These are phyloP conservation scores for Holothuria glaberrima DNA, from an alignment of 35 echinoderm and acorn worm species.

Conservation along the genomic window DNA sequence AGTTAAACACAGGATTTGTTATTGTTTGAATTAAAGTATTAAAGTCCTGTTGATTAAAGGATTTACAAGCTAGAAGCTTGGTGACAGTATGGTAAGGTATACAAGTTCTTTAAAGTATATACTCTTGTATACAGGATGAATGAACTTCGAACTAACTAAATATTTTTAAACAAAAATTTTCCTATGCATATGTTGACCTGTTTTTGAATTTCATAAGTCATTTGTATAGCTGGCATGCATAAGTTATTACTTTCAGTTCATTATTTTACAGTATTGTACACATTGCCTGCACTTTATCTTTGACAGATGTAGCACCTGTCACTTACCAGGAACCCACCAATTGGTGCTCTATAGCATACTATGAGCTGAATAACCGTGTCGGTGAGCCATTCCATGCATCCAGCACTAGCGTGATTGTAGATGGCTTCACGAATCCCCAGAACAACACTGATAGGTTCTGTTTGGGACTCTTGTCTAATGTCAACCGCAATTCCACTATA, in stretches of 20 bases:
- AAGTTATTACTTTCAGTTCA: not conserved
- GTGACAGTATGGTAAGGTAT: too few relatives aligned
- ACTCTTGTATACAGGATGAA: too few relatives aligned
- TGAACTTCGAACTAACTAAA: too few relatives aligned
- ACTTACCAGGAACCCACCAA: slow-evolving; percentile 95
- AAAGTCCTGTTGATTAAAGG: too few relatives aligned
- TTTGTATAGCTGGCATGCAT: too few relatives aligned
- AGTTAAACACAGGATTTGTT: too few relatives aligned
- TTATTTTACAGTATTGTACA: not conserved
- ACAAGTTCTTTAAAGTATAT: too few relatives aligned
- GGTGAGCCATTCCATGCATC: slow-evolving; percentile 98
- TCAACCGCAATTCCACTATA: slow-evolving; percentile 99
- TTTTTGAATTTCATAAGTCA: not conserved
- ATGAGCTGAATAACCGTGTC: slow-evolving; percentile 95
- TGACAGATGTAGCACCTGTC: slow-evolving; percentile 82
- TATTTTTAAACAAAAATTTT: too few relatives aligned
- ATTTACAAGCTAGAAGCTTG: too few relatives aligned
- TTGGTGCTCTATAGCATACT: slow-evolving; percentile 99
- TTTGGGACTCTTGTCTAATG: slow-evolving; percentile 94
- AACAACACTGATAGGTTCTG: slow-evolving; percentile 97
- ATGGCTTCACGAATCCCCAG: slow-evolving; percentile 98
- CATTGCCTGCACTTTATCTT: not conserved
- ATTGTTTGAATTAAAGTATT: too few relatives aligned
- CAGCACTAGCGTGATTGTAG: slow-evolving; percentile 96
- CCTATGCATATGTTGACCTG: too few relatives aligned